Conservation (phyloP, 2,797 vertebrate genomes). For the Alcedo atthis region DNA sequence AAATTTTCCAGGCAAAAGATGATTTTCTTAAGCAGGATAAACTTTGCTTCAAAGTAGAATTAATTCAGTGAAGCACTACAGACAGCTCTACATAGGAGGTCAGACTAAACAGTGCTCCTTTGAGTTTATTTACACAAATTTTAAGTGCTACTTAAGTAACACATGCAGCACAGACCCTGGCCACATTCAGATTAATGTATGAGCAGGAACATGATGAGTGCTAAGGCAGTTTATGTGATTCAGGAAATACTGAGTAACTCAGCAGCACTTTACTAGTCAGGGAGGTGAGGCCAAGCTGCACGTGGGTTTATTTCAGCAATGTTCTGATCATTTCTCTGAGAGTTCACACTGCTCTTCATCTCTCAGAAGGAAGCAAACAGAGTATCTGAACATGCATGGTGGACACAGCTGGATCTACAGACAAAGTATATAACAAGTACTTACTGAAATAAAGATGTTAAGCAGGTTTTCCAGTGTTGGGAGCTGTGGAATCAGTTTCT, state of each 20-base stretch:
- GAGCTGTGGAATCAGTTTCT: constrained; percentile 95
- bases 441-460: constrained; percentile 97
- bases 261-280: background rate
- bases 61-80: background rate
- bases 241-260: background rate
- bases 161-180: background rate
- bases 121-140: background rate
- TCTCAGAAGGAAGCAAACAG: background rate
- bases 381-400: constrained; percentile 5
- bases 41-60: background rate
- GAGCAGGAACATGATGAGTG: background rate
- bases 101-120: background rate
- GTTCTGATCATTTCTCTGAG: background rate
- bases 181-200: background rate
- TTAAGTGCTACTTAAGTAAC: background rate
- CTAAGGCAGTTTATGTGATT: background rate
- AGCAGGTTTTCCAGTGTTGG: constrained; percentile 95
- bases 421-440: constrained; percentile 67
- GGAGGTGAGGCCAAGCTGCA: background rate
- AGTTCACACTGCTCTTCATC: background rate
- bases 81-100: background rate
- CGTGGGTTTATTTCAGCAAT: background rate
- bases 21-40: background rate
- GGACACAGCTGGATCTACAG: constrained; percentile 1
- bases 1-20: background rate